Conservation (phyloP, 2,113 vertebrate genomes). For the Oxygymnocypris stewartii region DNA sequence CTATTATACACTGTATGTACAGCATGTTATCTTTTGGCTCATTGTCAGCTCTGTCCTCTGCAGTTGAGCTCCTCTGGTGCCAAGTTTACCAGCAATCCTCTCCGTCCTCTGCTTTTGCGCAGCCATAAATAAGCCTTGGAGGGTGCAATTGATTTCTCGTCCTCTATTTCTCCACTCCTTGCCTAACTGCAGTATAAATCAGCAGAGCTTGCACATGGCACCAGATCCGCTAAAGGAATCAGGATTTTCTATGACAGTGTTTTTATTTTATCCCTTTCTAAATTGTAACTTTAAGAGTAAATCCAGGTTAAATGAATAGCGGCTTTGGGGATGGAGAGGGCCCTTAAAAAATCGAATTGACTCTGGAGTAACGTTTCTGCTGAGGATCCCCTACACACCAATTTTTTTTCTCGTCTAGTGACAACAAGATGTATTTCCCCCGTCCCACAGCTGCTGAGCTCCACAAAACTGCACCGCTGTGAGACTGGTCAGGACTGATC, state of each 20-base stretch:
- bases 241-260: conserved; percentile 19
- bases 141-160: conserved; percentile 69
- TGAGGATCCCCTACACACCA: background rate
- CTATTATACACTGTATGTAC: background rate
- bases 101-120: conserved; percentile 60
- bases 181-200: conserved; percentile 64
- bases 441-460: background rate
- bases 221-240: conserved; percentile 19
- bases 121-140: conserved; percentile 73
- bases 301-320: background rate
- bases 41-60: conserved; percentile 41
- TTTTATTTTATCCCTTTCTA: conserved; percentile 18
- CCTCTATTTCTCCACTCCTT: conserved; percentile 39
- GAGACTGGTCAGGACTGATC: background rate
- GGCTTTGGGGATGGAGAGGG: conserved; percentile 9
- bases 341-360: conserved; percentile 51
- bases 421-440: conserved; percentile 36
- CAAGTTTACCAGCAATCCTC: conserved; percentile 51
- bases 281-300: conserved; percentile 15
- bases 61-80: conserved; percentile 20
- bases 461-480: background rate
- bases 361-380: conserved; percentile 29
- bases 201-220: conserved; percentile 37
- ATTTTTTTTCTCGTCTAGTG: background rate
- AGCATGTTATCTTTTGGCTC: background rate